Evolutionary conservation across 35 echinoderm and acorn worm genomes (phyloP).

Genomic region (Apostichopus californicus): DNA sequence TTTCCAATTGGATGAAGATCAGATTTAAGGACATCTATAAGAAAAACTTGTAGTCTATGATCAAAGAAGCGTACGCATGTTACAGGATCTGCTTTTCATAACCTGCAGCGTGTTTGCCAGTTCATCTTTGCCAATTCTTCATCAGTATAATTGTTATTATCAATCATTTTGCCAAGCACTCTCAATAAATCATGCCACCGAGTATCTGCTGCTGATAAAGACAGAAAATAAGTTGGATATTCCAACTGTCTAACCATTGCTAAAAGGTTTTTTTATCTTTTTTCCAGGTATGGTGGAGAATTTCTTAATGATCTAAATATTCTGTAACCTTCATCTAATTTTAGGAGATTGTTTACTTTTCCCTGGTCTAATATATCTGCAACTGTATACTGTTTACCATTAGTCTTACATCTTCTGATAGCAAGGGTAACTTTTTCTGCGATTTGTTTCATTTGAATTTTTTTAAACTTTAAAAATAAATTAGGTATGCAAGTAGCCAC

Average conservation of each 20-base stretch:
- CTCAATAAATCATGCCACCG: constrained; percentile 37
- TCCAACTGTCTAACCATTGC: constrained; percentile 49
- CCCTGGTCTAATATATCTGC: neutral
- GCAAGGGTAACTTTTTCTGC: neutral
- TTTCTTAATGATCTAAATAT: neutral
- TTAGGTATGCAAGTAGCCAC: constrained; percentile 13
- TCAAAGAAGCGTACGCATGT: constrained; percentile 46
- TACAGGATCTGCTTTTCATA: constrained; percentile 42
- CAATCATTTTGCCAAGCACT: constrained; percentile 27
- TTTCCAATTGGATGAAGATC: neutral
- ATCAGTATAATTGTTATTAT: constrained; percentile 36
- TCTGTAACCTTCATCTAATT: neutral
- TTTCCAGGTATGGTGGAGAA: constrained; percentile 54
- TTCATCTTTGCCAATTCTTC: neutral
- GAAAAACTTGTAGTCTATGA: constrained; percentile 26
- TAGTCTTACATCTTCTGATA: constrained; percentile 9
- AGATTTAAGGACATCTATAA: neutral
- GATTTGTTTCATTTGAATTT: constrained; percentile 22
- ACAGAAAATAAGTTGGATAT: constrained; percentile 45
- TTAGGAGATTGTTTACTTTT: neutral
- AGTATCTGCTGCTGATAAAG: constrained; percentile 57
- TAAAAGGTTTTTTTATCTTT: constrained; percentile 32
- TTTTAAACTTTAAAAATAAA: neutral
- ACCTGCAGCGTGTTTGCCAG: constrained; percentile 16
- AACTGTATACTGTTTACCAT: neutral